Percentiles rank a stretch among this genome's conserved stretches.
Evolutionary conservation across 1,140 invertebrate species (phyloP).

Genomic region (Rhopalosiphum padi): DNA sequence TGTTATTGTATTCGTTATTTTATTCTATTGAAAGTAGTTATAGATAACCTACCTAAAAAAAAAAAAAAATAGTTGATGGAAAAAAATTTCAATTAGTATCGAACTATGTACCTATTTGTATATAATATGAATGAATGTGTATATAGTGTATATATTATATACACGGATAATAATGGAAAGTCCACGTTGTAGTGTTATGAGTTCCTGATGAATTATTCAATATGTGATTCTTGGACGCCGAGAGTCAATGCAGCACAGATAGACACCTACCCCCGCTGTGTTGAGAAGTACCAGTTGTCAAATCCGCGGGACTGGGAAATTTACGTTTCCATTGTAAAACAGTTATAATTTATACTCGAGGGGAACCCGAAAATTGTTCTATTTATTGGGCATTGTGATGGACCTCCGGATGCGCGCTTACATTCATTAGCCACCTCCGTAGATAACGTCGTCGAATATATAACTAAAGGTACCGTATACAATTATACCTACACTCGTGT

Average conservation of each 20-base stretch:
- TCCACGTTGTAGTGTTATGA: background rate
- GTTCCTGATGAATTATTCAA: constrained; percentile 42
- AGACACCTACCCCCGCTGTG: constrained; percentile 55
- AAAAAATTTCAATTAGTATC: constrained; percentile 44
- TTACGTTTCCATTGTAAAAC: constrained; percentile 57
- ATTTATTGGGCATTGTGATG: constrained; percentile 41
- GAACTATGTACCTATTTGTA: background rate
- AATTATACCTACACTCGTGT: background rate
- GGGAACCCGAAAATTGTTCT: constrained; percentile 35
- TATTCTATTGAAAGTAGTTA: background rate
- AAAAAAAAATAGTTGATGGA: background rate
- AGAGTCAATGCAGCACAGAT: background rate
- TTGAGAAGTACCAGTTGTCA: constrained; percentile 26
- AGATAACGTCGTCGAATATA: constrained; percentile 28
- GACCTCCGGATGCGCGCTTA: constrained; percentile 9
- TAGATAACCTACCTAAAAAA: background rate
- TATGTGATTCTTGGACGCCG: constrained; percentile 19
- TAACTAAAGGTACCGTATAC: background rate
- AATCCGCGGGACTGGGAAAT: background rate
- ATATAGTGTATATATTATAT: background rate
- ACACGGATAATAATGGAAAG: background rate
- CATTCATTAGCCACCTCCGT: constrained; percentile 31
- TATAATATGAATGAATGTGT: too few relatives aligned
- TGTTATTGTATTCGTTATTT: background rate
- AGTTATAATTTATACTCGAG: constrained; percentile 41